These are phyloP conservation scores for Leptoteleia sp. DNA, from an alignment of 1,140 invertebrate genomes.

Conservation along the genomic window DNA sequence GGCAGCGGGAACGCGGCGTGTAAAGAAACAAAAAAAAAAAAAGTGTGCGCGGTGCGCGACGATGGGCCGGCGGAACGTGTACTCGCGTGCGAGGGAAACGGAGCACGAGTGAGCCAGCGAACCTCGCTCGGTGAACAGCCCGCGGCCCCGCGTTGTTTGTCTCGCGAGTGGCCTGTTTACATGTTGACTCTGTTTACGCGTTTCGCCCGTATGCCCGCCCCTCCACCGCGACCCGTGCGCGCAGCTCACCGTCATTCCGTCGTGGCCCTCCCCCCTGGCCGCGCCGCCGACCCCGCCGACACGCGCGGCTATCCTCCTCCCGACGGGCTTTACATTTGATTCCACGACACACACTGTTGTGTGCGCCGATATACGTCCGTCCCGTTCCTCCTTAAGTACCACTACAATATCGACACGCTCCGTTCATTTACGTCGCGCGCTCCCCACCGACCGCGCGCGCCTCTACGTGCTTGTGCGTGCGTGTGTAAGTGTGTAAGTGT, in stretches of 20 bases:
- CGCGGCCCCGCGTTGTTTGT: slow-evolving; percentile 81
- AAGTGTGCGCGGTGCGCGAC: too few relatives aligned
- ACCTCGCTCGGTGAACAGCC: slow-evolving; percentile 74
- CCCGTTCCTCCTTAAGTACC: slow-evolving; percentile 50
- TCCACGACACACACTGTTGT: slow-evolving; percentile 24
- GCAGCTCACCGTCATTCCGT: slow-evolving; percentile 39
- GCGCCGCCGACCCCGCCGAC: slow-evolving; percentile 18
- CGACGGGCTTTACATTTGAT: slow-evolving; percentile 22
- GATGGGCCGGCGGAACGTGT: too few relatives aligned
- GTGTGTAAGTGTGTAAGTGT: background rate
- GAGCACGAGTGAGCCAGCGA: slow-evolving; percentile 65
- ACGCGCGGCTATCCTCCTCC: slow-evolving; percentile 36
- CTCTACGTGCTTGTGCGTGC: background rate
- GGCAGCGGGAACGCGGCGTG: too few relatives aligned
- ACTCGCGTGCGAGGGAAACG: too few relatives aligned
- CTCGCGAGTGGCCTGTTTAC: slow-evolving; percentile 82
- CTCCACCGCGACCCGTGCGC: slow-evolving; percentile 49
- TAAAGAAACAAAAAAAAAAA: too few relatives aligned
- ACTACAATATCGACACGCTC: slow-evolving; percentile 48
- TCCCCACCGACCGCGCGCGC: too few relatives aligned
- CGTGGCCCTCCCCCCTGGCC: slow-evolving; percentile 40
- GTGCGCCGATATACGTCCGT: slow-evolving; percentile 39
- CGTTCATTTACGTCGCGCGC: slow-evolving; percentile 65
- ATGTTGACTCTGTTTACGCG: slow-evolving; percentile 82
- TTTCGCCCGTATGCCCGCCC: slow-evolving; percentile 70